Evolutionary conservation across 2,797 vertebrate genomes (phyloP), one percentile per base, ranked within the genome.

Genomic region (Bucorvus abyssinicus): DNA sequence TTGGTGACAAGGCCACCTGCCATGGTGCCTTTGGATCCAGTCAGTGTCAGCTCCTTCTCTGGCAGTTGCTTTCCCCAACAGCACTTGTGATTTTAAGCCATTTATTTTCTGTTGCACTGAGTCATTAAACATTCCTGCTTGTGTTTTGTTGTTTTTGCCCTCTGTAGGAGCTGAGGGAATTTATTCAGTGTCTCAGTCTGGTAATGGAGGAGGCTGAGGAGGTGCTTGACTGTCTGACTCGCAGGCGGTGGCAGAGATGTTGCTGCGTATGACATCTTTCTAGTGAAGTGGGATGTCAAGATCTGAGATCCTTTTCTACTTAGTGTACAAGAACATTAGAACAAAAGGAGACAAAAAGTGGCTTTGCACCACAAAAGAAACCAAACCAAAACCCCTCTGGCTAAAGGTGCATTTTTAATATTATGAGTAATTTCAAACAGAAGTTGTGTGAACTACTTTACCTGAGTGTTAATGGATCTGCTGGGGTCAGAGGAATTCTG

Each of bases 231-330:
- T 84, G 90, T 21, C 69, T 90, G 82, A 34, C 91, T 89, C 11
- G 4, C 83, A 76, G 87, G 87, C 94, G 45, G 47, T 69, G 87
- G 34, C 70, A 45, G 8, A 26, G 83, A 64, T 84, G 67, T 17
- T 60, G 57, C 87, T 86, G 86, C 23, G 1, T 82, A 80, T 90
- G 87, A 91, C 95, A 91, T 94, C 94, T 84, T 79, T 82, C 95
- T 94, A 36, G 52, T 95, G 76, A 95, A 96, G 93, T 93, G 95
- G 83, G 70, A 92, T 94, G 93, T 94, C 95, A 90, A 88, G 94
- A 87, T 95, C 81, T 22, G 32, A 93, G 84, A 91, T 94, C 84
- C 95, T 90, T 94, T 94, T 92, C 85, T 91, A 90, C 91, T 96
- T 96, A 77, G 88, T 50, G 53, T 89, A 91, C 64, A 64, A 96